Evolutionary conservation across 1,140 invertebrate genomes (phyloP), one percentile per base, ranked within the genome.

Genomic region (Drosophila busckii): DNA sequence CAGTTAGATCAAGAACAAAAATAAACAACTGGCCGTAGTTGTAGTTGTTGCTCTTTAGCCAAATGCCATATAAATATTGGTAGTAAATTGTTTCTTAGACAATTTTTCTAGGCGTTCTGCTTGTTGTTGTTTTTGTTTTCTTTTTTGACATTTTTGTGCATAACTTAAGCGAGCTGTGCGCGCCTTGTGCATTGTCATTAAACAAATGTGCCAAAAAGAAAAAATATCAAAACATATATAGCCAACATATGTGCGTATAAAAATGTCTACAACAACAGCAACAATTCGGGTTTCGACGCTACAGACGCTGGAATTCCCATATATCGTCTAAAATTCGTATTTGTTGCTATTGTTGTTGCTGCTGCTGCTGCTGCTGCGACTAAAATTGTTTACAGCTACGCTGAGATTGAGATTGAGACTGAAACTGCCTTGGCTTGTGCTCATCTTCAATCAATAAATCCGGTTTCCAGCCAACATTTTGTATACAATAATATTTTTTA

Each of bases 251-350:
- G 12, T 28, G 9, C 20, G n/a, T n/a, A n/a, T n/a, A n/a, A n/a
- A n/a, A n/a, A n/a, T n/a, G n/a, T 6, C 34, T 32, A 17, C 38
- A 53, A 46, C 52, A 58, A 52, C 49, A 42, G 15, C 49, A 58
- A 48, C 31, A 68, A 31, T 40, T 75, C 76, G 69, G 76, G 75
- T 69, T 73, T 75, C 48, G 50, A 63, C 65, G 60, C 75, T 76
- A 83, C 75, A 82, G 76, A 82, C 65, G 70, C 55, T 82, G 75
- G 75, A 82, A 82, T 82, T 82, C 75, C 75, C 75, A 68, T 82
- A 82, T 82, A 65, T 80, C 71, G 71, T 70, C 61, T 78, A 76
- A 61, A 46, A 69, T 66, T 37, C 2, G 1, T 26, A 45, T 44
- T 61, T 42, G 4, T 10, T 38, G 15, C 62, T 38, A 38, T 58